Conservation (phyloP, 2,113 vertebrate species). For the Coregonus clupeaformis region DNA sequence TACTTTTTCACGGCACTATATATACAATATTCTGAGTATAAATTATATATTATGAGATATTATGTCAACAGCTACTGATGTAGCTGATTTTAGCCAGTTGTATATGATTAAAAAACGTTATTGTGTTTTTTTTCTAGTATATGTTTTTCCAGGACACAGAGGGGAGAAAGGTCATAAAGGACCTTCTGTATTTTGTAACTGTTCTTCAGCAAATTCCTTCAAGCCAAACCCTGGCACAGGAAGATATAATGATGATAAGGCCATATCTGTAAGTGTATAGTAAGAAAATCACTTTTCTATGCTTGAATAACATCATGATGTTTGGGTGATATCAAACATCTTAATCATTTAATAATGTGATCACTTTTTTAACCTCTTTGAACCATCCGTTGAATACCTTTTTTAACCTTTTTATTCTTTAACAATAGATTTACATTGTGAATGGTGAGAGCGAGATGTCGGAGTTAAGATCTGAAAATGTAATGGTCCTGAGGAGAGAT, state of each 20-base stretch:
- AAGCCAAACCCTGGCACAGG: background rate
- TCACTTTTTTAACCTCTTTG: background rate
- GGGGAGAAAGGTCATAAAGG: constrained; percentile 18
- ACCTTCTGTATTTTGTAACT: constrained; percentile 13
- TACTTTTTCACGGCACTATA: no score
- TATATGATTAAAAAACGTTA: background rate
- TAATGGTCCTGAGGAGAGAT: constrained; percentile 35
- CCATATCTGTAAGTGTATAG: constrained; percentile 27
- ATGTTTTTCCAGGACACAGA: constrained; percentile 27
- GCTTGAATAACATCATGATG: no score
- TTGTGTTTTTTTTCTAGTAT: constrained; percentile 28
- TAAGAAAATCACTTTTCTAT: no score
- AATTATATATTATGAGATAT: no score
- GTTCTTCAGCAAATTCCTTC: constrained; percentile 11
- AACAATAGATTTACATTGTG: constrained; percentile 26
- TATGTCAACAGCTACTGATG: no score
- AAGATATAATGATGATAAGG: background rate
- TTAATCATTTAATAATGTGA: background rate
- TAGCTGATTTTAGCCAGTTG: background rate
- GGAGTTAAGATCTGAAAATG: constrained; percentile 27
- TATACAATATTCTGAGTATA: no score
- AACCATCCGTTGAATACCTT: background rate
- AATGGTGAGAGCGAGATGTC: constrained; percentile 28
- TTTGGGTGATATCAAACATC: background rate
- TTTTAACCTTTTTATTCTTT: background rate